A percentile compares a stretch with the other conserved stretches of the same genome.
These are phyloP conservation scores for Plectrocnemia conspersa DNA, from an alignment of 1,140 invertebrate species.

Conservation along the genomic window DNA sequence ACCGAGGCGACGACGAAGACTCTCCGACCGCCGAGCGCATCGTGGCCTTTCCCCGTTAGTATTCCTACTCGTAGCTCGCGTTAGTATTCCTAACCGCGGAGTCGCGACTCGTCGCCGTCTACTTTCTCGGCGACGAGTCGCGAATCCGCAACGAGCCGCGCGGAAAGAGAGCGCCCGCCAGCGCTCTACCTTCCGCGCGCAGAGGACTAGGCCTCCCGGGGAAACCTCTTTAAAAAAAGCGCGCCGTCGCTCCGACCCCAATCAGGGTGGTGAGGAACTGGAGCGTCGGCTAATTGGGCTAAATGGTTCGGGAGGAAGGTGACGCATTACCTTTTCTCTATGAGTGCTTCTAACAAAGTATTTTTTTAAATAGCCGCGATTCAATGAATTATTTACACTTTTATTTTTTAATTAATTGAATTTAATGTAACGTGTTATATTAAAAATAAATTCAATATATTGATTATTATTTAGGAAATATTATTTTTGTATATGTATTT, in stretches of 20 bases:
- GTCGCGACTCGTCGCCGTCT: conserved; percentile 13
- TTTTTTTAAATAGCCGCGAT: too few species aligned
- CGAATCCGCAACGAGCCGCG: background rate
- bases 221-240: conserved; percentile 21
- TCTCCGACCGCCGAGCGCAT: conserved; percentile 50
- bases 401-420: background rate
- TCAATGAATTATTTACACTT: background rate
- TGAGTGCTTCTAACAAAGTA: too few species aligned
- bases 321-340: too few species aligned
- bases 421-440: background rate
- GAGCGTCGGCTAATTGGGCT: too few species aligned
- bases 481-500: too few species aligned
- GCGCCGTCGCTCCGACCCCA: conserved; percentile 10
- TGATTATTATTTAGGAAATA: too few species aligned
- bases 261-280: conserved; percentile 13
- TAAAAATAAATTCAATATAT: conserved; percentile 13
- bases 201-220: conserved; percentile 20
- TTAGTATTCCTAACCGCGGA: background rate
- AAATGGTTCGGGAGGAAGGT: too few species aligned
- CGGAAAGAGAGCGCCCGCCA: background rate
- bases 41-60: conserved; percentile 52
- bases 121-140: background rate
- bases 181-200: background rate
- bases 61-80: background rate
- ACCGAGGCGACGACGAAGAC: conserved; percentile 49